Conservation (phyloP, 2,888 invertebrate genomes). For the Orthosia cruda region DNA sequence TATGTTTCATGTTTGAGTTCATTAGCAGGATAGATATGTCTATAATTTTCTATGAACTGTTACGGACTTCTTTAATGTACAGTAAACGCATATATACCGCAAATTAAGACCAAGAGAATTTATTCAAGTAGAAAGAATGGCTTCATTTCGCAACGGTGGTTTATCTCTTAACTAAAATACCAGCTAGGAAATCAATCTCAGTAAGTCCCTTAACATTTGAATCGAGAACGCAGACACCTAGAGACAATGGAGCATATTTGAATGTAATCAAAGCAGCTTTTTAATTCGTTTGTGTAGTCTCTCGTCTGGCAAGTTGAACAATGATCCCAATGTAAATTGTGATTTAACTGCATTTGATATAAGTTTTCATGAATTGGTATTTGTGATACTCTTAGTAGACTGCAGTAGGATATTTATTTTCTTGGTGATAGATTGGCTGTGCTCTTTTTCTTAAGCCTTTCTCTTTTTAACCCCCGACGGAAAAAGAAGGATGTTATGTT, state of each 20-base stretch:
- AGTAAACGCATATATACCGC: too few relatives aligned
- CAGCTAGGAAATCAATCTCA: background rate
- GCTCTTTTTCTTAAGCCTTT: background rate
- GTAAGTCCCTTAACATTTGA: background rate
- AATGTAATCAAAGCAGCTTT: conserved; percentile 27
- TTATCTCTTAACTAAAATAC: background rate
- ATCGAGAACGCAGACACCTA: conserved; percentile 14
- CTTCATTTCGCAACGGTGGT: background rate
- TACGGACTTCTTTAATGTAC: too few relatives aligned
- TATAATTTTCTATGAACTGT: too few relatives aligned
- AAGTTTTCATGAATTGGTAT: background rate
- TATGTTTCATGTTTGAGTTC: background rate
- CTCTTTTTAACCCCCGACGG: background rate
- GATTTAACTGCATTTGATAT: conserved; percentile 19
- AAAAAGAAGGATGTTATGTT: too few relatives aligned
- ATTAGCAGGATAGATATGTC: background rate
- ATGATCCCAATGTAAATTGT: conserved; percentile 11
- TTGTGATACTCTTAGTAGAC: background rate
- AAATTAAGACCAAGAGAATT: background rate
- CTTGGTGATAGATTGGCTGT: background rate
- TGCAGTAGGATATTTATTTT: background rate
- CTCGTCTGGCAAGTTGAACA: conserved; percentile 23
- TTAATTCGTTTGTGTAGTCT: conserved; percentile 21
- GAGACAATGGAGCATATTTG: conserved; percentile 39
- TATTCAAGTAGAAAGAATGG: too few relatives aligned